Percentiles rank a stretch among this genome's conserved stretches.
Conservation (phyloP, 2,797 vertebrate species). For the Morelia viridis region DNA sequence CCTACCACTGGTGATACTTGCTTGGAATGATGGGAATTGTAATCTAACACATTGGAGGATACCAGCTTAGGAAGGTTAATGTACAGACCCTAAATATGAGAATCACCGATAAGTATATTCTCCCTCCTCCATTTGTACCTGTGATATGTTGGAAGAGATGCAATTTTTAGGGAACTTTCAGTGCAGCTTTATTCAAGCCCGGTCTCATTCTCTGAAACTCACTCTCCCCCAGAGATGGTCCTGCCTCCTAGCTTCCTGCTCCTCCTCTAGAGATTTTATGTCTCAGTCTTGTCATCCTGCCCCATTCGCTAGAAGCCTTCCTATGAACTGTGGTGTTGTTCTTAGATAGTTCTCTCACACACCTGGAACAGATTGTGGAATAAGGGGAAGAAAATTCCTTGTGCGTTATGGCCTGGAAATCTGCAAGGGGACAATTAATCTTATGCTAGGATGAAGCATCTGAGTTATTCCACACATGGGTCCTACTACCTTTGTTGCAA, state of each 20-base stretch:
- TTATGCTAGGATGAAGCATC: not conserved
- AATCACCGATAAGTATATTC: not conserved
- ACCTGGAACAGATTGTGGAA: constrained; percentile 13
- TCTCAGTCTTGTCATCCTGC: not conserved
- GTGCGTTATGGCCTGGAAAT: constrained; percentile 1
- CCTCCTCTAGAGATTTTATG: not conserved
- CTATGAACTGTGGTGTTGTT: not conserved
- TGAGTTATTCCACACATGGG: constrained; percentile 11
- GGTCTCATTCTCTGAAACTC: not conserved
- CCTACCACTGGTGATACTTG: not conserved
- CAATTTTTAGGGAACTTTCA: not conserved
- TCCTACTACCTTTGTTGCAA: not conserved
- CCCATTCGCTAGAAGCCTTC: not conserved
- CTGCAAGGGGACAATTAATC: constrained; percentile 4
- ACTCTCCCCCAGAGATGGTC: not conserved
- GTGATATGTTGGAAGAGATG: not conserved
- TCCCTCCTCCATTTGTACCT: not conserved
- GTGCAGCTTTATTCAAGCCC: not conserved
- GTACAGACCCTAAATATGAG: not conserved
- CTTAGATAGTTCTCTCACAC: not conserved
- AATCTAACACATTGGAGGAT: not conserved
- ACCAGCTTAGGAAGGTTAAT: not conserved
- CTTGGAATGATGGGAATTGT: not conserved
- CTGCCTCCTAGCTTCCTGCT: not conserved
- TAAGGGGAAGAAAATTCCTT: not conserved